A percentile compares a stretch with the other conserved stretches of the same genome.
These are phyloP conservation scores for Subacronicta megacephala DNA, from an alignment of 2,888 invertebrate genomes.

Conservation along the genomic window DNA sequence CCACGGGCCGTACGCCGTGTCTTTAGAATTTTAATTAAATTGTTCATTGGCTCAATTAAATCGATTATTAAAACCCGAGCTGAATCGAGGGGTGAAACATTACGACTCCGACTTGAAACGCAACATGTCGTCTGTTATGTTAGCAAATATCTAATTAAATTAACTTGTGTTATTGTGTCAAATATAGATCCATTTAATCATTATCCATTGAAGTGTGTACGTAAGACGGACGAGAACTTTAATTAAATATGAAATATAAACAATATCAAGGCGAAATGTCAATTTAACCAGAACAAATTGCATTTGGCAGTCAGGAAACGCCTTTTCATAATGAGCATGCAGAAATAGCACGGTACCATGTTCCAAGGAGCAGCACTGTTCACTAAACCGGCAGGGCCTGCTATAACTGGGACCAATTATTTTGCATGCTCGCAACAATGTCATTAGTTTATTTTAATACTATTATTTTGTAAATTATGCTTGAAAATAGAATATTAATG, in stretches of 20 bases:
- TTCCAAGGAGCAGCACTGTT: conserved; percentile 11
- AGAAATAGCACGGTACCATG: conserved; percentile 35
- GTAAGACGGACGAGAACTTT: conserved; percentile 11
- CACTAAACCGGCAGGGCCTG: conserved; percentile 60
- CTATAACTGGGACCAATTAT: conserved; percentile 65
- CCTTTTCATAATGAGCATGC: conserved; percentile 46
- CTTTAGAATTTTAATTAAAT: conserved; percentile 88
- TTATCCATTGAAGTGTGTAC: conserved; percentile 17
- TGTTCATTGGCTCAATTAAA: conserved; percentile 87
- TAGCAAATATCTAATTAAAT: conserved; percentile 43
- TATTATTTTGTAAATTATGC: conserved; percentile 46
- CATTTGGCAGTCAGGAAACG: conserved; percentile 49
- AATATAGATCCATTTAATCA: conserved; percentile 24
- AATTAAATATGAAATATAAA: conserved; percentile 39
- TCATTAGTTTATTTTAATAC: conserved; percentile 42
- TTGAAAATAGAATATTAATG: conserved; percentile 46
- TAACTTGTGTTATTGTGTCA: conserved; percentile 27
- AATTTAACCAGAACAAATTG: conserved; percentile 51
- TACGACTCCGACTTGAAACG: conserved; percentile 54
- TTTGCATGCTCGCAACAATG: conserved; percentile 40
- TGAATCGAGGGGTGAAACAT: conserved; percentile 59
- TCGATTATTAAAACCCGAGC: conserved; percentile 77
- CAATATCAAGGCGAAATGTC: conserved; percentile 21
- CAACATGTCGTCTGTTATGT: conserved; percentile 43
- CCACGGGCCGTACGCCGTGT: conserved; percentile 70